These are phyloP conservation scores for Chionoecetes opilio DNA, from an alignment of 1,140 invertebrate species.

Conservation along the genomic window DNA sequence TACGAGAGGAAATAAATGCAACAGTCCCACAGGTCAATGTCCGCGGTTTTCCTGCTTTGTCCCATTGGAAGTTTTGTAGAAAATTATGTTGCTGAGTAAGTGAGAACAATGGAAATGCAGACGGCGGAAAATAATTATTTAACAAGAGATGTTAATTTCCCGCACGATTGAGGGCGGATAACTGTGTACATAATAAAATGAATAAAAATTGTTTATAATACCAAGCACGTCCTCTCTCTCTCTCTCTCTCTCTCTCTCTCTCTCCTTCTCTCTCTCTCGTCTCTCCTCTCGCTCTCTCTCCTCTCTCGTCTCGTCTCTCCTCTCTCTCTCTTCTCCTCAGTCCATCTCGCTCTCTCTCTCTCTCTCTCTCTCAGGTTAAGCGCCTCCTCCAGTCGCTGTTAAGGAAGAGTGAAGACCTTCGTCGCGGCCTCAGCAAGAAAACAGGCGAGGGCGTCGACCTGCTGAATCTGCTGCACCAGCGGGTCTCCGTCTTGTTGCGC, in stretches of 20 bases:
- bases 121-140: too few relatives aligned
- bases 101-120: background rate
- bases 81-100: background rate
- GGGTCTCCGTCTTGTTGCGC: conserved; percentile 74
- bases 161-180: background rate
- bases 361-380: conserved; percentile 73
- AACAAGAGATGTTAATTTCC: background rate
- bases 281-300: too few relatives aligned
- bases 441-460: conserved; percentile 78
- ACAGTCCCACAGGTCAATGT: background rate
- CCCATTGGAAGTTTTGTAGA: background rate
- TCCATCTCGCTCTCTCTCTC: background rate
- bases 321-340: background rate
- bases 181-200: background rate
- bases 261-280: too few relatives aligned
- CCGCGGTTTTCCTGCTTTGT: too few relatives aligned
- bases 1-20: background rate
- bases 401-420: conserved; percentile 79
- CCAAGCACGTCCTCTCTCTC: background rate
- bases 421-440: conserved; percentile 75
- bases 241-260: background rate
- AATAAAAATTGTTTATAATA: background rate
- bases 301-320: too few relatives aligned
- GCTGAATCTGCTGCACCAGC: conserved; percentile 75
- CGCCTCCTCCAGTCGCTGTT: conserved; percentile 74